Conservation (phyloP, 2,113 vertebrate species). For the Anseranas semipalmata region DNA sequence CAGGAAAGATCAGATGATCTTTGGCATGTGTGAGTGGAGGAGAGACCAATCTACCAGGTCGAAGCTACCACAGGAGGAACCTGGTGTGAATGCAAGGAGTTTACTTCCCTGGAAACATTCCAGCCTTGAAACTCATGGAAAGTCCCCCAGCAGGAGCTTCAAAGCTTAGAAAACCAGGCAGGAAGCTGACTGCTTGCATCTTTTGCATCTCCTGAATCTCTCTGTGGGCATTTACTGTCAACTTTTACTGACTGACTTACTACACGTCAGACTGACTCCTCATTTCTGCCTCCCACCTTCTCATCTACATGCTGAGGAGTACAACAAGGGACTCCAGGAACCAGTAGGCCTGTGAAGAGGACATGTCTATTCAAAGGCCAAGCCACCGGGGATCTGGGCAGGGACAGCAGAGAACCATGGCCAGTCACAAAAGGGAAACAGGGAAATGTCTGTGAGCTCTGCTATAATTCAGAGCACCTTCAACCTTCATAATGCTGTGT, state of each 20-base stretch:
- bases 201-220: background rate
- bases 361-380: background rate
- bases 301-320: background rate
- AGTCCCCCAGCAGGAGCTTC: background rate
- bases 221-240: background rate
- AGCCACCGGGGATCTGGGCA: background rate
- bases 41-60: background rate
- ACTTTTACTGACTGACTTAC: background rate
- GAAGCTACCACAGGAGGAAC: background rate
- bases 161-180: background rate
- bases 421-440: background rate
- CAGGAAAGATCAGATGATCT: slow-evolving; percentile 14
- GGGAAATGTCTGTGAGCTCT: background rate
- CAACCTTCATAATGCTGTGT: accelerated
- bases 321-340: background rate
- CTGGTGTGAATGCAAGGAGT: background rate
- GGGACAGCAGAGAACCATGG: background rate
- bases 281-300: background rate
- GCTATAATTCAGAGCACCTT: background rate
- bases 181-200: background rate
- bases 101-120: background rate
- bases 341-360: background rate
- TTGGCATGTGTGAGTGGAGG: background rate
- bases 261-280: background rate
- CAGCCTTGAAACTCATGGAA: background rate